Evolutionary conservation across 2,113 vertebrate genomes (phyloP).

Genomic region (Phrynosoma platyrhinos): DNA sequence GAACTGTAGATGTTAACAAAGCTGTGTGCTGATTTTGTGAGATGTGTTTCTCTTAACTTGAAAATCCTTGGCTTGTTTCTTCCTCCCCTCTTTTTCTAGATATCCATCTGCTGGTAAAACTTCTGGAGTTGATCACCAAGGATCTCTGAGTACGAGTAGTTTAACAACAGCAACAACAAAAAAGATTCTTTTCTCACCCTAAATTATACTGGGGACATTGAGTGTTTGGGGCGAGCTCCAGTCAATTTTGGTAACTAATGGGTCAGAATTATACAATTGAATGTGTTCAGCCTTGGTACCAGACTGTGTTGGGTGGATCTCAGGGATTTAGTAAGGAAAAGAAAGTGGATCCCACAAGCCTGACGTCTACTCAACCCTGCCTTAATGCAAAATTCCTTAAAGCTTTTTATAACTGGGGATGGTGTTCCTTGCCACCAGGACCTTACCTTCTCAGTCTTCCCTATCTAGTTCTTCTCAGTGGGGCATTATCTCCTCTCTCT

Average conservation of each 20-base stretch:
- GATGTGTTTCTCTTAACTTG: not conserved
- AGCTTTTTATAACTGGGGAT: not conserved
- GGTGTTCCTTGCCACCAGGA: not conserved
- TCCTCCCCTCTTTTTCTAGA: too few relatives aligned
- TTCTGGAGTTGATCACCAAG: not conserved
- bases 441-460: too few relatives aligned
- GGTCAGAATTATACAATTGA: too few relatives aligned
- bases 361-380: not conserved
- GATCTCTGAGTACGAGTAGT: not conserved
- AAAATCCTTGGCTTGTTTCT: conserved; percentile 14
- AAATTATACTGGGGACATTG: not conserved
- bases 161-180: not conserved
- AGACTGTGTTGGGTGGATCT: not conserved
- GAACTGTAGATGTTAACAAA: not conserved
- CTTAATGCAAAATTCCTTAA: fast-evolving
- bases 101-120: too few relatives aligned
- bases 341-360: not conserved
- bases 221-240: too few relatives aligned
- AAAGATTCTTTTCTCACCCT: not conserved
- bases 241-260: too few relatives aligned
- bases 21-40: not conserved
- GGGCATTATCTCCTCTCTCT: not conserved
- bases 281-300: not conserved
- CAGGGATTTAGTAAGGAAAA: not conserved
- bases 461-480: not conserved